Percentiles rank a stretch among this genome's conserved stretches.
Evolutionary conservation across 1,140 invertebrate genomes (phyloP).

Genomic region (Bombus affinis): DNA sequence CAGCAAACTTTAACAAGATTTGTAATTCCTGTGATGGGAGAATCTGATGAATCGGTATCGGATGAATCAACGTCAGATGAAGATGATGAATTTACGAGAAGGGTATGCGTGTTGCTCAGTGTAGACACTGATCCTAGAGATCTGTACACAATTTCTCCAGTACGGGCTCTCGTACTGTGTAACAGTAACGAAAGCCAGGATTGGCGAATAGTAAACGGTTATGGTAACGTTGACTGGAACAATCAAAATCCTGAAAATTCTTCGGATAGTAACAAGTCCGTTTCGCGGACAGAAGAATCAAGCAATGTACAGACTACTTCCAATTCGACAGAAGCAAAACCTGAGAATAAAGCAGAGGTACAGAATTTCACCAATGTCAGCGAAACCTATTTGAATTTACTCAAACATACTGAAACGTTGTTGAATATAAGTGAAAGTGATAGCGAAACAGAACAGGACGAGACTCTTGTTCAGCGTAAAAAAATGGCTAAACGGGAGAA

Average conservation of each 20-base stretch:
- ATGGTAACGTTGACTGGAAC: neutral
- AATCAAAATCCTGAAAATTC: slow-evolving; percentile 3
- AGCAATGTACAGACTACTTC: slow-evolving; percentile 14
- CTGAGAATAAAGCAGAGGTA: neutral
- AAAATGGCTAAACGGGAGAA: slow-evolving; percentile 83
- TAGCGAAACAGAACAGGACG: slow-evolving; percentile 58
- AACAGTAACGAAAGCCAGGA: slow-evolving; percentile 41
- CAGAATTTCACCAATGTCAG: neutral
- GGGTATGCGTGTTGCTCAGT: slow-evolving; percentile 51
- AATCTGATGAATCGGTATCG: slow-evolving; percentile 43
- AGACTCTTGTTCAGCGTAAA: slow-evolving; percentile 59
- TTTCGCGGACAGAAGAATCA: neutral
- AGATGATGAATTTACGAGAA: slow-evolving; percentile 72
- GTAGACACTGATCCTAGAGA: slow-evolving; percentile 56
- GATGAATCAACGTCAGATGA: slow-evolving; percentile 76
- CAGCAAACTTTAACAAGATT: slow-evolving; percentile 64
- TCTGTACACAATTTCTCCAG: slow-evolving; percentile 54
- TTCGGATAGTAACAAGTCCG: slow-evolving; percentile 1
- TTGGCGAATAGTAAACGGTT: slow-evolving; percentile 13
- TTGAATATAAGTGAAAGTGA: slow-evolving; percentile 62
- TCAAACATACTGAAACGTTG: neutral
- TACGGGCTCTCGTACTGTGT: slow-evolving; percentile 52
- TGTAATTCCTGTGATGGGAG: slow-evolving; percentile 75
- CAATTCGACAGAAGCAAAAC: neutral
- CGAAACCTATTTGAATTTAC: slow-evolving; percentile 41